A percentile compares a stretch with the other conserved stretches of the same genome.
Conservation (phyloP, 2,797 vertebrate species). For the Intellagama lesueurii region DNA sequence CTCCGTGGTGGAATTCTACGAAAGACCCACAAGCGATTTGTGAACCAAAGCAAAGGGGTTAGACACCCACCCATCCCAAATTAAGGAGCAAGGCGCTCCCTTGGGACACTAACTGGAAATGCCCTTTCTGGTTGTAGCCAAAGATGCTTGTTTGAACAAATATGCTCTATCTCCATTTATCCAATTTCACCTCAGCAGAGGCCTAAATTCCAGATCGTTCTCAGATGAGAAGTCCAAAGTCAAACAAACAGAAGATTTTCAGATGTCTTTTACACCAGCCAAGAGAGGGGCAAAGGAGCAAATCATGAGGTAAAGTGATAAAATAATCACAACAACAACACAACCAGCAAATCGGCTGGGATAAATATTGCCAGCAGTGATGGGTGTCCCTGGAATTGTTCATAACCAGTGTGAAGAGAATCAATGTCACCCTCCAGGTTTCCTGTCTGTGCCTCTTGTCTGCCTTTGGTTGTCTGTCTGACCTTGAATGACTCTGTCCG, state of each 20-base stretch:
- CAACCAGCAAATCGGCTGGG: not conserved
- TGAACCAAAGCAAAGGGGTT: too few species aligned
- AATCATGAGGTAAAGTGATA: not conserved
- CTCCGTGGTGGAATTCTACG: not conserved
- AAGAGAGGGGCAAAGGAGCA: not conserved
- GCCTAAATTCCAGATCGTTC: not conserved
- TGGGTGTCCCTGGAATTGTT: not conserved
- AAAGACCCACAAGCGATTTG: too few species aligned
- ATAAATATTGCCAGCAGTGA: not conserved
- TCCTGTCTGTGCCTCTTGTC: not conserved
- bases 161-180: too few species aligned
- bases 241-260: not conserved
- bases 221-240: not conserved
- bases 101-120: too few species aligned
- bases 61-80: too few species aligned
- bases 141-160: not conserved
- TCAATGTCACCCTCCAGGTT: not conserved
- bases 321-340: not conserved
- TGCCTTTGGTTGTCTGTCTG: constrained; percentile 29
- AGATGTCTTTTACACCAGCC: too few species aligned
- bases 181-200: not conserved
- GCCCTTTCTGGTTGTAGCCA: not conserved
- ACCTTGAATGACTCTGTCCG: constrained; percentile 26
- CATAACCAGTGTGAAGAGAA: not conserved
- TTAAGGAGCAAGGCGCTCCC: too few species aligned